Base-by-base conservation (phyloP, 2,113 vertebrate species). In the Hippolais icterina region DNA sequence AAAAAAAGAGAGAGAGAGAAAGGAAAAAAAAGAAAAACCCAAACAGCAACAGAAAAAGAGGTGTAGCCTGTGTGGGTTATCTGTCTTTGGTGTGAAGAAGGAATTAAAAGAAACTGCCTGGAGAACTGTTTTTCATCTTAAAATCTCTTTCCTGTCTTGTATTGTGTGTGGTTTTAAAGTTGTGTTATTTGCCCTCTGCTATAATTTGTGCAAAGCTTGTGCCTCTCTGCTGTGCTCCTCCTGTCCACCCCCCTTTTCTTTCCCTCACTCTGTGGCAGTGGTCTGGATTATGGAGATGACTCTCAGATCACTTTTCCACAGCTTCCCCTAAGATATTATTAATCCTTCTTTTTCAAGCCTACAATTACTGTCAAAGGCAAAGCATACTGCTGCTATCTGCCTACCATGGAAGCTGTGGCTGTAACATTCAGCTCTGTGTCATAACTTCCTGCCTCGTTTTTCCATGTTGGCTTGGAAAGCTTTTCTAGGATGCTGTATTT, bases 381-480 rank as follows among this genome's bases (percentile, higher is more conserved):
- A 93, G 44, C 44, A 27, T 3, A 2, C 37, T 84, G 3, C 60
- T 87, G 74, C 69, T 76, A 31, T 37, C 53, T 72, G 81, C 79
- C 83, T 57, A 10, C 75, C 42, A 7, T 71, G 41, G n/a, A 23
- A 80, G 87, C 44, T 96, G 90, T 65, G 88, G 90, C 92, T 90
- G 76, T 60, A 75, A 17, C 0, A 0, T 83, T 83, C 79, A 78
- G 56, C 57, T 91, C 79, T 66, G 60, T 76, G 71, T 94, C 88
- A 78, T 75, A 60, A 81, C 57, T 94, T 94, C 86, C 96, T 90
- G 64, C 76, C 56, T 94, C 64, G 28, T 42, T 93, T 96, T 96
- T 96, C 92, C 93, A 39, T 23, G 39, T 37, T 63, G 94, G 85
- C 66, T 93, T 96, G 94, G 95, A 92, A 96, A 53, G 83, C 90